Conservation (phyloP, 2,113 vertebrate genomes). For the Amphilophus citrinellus region DNA sequence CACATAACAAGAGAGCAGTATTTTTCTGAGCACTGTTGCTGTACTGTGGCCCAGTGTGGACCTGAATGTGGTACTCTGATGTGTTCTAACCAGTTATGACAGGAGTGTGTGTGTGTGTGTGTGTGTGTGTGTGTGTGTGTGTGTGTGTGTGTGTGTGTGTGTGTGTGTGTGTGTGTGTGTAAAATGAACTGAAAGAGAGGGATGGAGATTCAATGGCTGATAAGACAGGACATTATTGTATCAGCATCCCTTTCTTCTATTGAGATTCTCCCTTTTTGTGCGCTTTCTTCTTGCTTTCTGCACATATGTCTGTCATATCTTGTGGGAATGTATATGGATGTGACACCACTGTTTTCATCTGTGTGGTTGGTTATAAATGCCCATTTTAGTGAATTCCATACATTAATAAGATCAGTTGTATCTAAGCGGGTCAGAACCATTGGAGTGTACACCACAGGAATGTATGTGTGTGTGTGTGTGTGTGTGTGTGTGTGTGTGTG, state of each 20-base stretch:
- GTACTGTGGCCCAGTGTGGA: constrained; percentile 50
- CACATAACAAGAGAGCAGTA: constrained; percentile 23
- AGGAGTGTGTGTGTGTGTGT: constrained; percentile 40
- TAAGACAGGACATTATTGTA: constrained; percentile 57
- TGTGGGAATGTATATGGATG: neutral
- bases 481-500: constrained; percentile 3
- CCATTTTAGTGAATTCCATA: constrained; percentile 61
- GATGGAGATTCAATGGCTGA: constrained; percentile 43
- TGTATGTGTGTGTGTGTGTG: constrained; percentile 8
- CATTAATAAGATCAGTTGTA: constrained; percentile 62
- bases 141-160: constrained; percentile 24
- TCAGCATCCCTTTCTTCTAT: neutral
- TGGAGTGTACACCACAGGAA: neutral
- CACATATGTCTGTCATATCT: neutral
- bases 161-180: constrained; percentile 26
- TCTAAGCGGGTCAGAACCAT: constrained; percentile 54
- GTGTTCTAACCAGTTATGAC: constrained; percentile 70
- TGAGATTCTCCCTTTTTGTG: neutral
- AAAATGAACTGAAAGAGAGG: constrained; percentile 53
- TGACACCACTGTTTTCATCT: neutral
- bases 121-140: constrained; percentile 22
- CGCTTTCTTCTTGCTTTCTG: neutral
- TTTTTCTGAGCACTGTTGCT: constrained; percentile 38
- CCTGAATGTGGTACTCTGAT: constrained; percentile 47
- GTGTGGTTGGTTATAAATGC: constrained; percentile 10